Evolutionary conservation across 37 sponge, comb jelly and placozoan genomes (phyloP).

Genomic region (Spongilla lacustris): DNA sequence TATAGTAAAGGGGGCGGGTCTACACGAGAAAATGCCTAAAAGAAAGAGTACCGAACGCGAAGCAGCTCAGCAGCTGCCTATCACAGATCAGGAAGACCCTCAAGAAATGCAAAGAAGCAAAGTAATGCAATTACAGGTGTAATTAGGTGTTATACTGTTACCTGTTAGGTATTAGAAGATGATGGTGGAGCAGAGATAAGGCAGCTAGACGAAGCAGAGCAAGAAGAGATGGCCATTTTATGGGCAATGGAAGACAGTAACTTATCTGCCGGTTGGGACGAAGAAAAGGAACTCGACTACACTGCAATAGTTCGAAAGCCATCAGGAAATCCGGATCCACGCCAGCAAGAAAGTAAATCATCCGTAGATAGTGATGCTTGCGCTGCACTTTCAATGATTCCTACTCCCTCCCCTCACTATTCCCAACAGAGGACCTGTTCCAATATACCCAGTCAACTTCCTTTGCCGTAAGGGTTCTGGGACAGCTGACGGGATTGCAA

Average conservation of each 20-base stretch:
- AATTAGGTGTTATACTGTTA: neutral
- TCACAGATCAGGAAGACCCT: neutral
- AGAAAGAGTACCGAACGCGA: neutral
- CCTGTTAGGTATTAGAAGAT: neutral
- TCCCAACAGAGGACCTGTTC: slow-evolving; percentile 34
- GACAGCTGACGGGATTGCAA: slow-evolving; percentile 19
- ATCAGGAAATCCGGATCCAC: neutral
- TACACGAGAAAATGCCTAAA: neutral
- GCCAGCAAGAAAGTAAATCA: slow-evolving; percentile 23
- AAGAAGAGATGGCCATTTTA: slow-evolving; percentile 53
- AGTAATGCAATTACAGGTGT: neutral
- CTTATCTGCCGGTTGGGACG: slow-evolving; percentile 60
- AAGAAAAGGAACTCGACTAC: slow-evolving; percentile 77
- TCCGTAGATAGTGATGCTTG: neutral
- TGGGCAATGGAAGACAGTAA: slow-evolving; percentile 67
- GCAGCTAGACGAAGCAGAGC: slow-evolving; percentile 17
- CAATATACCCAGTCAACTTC: slow-evolving; percentile 52
- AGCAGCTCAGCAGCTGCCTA: neutral
- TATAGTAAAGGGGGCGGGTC: neutral
- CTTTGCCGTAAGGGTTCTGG: slow-evolving; percentile 45
- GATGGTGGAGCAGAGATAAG: neutral
- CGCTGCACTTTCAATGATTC: too few relatives aligned
- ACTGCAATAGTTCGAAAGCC: slow-evolving; percentile 11
- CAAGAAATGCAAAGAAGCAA: neutral
- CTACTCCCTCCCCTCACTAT: too few relatives aligned